Evolutionary conservation across 2,888 invertebrate species (phyloP).

Genomic region (Eledona agricola): DNA sequence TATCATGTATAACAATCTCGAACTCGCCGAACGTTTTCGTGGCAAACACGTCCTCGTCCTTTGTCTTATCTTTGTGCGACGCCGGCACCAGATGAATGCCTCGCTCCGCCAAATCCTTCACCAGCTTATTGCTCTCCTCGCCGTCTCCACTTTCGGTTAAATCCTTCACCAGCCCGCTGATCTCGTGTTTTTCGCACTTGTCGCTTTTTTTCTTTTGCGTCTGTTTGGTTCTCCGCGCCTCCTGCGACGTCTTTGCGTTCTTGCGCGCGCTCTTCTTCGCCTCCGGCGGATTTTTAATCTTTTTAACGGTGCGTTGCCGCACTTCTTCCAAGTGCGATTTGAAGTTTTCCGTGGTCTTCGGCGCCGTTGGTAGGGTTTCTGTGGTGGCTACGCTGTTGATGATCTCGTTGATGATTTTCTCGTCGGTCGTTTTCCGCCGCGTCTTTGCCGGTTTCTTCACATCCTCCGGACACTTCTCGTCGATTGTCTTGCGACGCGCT

Average conservation of each 20-base stretch:
- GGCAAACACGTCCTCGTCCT: conserved; percentile 5
- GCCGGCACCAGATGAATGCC: conserved; percentile 57
- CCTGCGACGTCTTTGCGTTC: not conserved
- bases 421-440: no score
- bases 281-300: conserved; percentile 41
- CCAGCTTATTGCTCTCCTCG: conserved; percentile 50
- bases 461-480: no score
- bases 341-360: conserved; percentile 34
- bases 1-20: conserved; percentile 5
- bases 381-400: conserved; percentile 23
- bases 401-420: conserved; percentile 12
- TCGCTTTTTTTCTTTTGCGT: conserved; percentile 3
- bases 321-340: conserved; percentile 52
- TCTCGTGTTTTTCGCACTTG: conserved; percentile 8
- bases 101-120: conserved; percentile 54
- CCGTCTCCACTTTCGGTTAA: conserved; percentile 3
- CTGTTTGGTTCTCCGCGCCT: conserved; percentile 7
- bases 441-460: no score
- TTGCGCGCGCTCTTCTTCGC: not conserved
- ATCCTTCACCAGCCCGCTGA: not conserved
- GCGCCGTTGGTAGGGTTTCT: conserved; percentile 13
- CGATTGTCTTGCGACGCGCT: conserved; percentile 1
- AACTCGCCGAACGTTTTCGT: conserved; percentile 2
- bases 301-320: conserved; percentile 49
- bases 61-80: conserved; percentile 20